These are phyloP conservation scores for Ornithoptera alexandrae DNA, from an alignment of 2,888 invertebrate genomes.

Conservation along the genomic window DNA sequence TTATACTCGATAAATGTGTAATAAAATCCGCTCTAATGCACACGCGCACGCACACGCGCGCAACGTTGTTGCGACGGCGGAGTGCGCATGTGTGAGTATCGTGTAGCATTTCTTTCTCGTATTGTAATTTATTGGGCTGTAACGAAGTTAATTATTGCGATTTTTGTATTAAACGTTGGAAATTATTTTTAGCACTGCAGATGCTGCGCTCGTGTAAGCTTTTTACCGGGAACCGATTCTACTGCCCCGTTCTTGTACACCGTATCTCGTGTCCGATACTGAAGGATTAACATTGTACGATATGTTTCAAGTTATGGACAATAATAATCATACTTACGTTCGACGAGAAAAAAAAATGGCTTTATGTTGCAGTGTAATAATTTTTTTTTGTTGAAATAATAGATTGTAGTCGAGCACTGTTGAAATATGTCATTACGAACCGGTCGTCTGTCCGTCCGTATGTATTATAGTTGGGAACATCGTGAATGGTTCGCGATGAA, in stretches of 20 bases:
- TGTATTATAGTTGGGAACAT: slow-evolving; percentile 1
- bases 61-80: slow-evolving; percentile 23
- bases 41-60: slow-evolving; percentile 37
- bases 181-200: slow-evolving; percentile 76
- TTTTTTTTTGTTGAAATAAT: slow-evolving; percentile 14
- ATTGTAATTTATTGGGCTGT: slow-evolving; percentile 80
- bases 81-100: slow-evolving; percentile 51
- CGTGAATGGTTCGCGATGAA: neutral
- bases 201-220: slow-evolving; percentile 50
- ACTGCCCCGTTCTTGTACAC: slow-evolving; percentile 41
- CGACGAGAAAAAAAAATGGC: slow-evolving; percentile 5
- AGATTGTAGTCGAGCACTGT: slow-evolving; percentile 7
- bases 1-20: no score
- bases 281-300: slow-evolving; percentile 30
- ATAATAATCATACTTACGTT: slow-evolving; percentile 13
- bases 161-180: slow-evolving; percentile 80
- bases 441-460: slow-evolving; percentile 16
- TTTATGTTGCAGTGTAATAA: neutral
- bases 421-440: slow-evolving; percentile 23
- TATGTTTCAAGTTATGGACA: slow-evolving; percentile 29
- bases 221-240: slow-evolving; percentile 64
- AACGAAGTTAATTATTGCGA: slow-evolving; percentile 80
- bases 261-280: slow-evolving; percentile 44
- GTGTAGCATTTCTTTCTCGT: slow-evolving; percentile 76
- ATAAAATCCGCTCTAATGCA: neutral